These are phyloP conservation scores for Hirudinaria manillensis DNA, from an alignment of 2,888 invertebrate species.

Conservation along the genomic window DNA sequence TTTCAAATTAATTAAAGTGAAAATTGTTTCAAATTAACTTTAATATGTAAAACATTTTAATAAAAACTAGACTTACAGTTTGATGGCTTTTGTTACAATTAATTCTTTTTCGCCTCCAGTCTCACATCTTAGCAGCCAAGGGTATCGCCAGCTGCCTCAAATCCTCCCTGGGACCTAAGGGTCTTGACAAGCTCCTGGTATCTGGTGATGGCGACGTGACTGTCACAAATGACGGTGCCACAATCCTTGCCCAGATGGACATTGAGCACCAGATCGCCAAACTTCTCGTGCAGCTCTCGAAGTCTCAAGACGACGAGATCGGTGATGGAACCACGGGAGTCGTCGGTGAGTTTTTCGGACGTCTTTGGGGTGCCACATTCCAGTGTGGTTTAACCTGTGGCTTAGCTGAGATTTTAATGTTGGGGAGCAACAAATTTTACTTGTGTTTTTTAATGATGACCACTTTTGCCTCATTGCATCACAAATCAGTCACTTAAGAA, in stretches of 20 bases:
- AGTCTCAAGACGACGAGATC: slow-evolving; percentile 98
- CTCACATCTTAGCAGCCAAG: slow-evolving; percentile 92
- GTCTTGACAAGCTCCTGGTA: slow-evolving; percentile 94
- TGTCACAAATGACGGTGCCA: slow-evolving; percentile 98
- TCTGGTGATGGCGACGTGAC: slow-evolving; percentile 93
- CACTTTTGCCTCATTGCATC: too few relatives aligned
- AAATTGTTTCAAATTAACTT: too few relatives aligned
- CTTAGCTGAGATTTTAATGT: neutral
- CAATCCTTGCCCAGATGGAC: slow-evolving; percentile 96
- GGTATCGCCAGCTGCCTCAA: slow-evolving; percentile 81
- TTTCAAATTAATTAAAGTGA: too few relatives aligned
- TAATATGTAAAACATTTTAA: too few relatives aligned
- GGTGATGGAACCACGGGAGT: slow-evolving; percentile 99
- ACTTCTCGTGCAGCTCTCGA: slow-evolving; percentile 91
- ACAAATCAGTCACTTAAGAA: too few relatives aligned
- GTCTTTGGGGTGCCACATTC: neutral
- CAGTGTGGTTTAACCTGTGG: neutral
- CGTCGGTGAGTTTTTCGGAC: slow-evolving; percentile 65
- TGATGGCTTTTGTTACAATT: too few relatives aligned
- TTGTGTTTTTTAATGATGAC: too few relatives aligned
- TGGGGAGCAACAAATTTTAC: too few relatives aligned
- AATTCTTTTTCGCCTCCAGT: slow-evolving; percentile 61
- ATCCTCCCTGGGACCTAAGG: slow-evolving; percentile 86
- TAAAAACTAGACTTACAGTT: too few relatives aligned
- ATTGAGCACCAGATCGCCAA: slow-evolving; percentile 92